phyloP scores from a whole-genome alignment of 2,113 vertebrate genomes.

The Cochlearius cochlearius region DNA sequence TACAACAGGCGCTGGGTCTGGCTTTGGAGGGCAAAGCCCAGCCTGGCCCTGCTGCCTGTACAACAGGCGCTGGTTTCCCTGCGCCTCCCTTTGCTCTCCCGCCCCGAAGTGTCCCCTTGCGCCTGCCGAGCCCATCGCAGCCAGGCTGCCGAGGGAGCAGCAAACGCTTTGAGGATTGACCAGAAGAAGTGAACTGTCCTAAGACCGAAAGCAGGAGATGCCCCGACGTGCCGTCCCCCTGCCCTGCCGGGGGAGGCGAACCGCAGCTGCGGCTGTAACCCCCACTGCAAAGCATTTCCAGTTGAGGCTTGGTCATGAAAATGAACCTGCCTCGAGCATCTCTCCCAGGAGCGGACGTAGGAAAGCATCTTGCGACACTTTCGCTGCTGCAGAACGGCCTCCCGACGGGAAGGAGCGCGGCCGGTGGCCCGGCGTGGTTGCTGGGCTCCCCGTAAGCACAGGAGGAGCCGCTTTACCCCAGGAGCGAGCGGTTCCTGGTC shows the following conservation, averaged over 20 bases:
- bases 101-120: background rate
- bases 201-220: background rate
- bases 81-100: rapidly evolving
- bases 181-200: background rate
- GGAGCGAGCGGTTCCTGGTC: background rate
- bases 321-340: background rate
- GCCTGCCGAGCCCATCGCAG: no score
- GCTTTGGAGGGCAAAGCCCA: background rate
- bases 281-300: background rate
- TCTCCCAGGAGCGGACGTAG: background rate
- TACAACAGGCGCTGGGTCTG: background rate
- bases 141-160: background rate
- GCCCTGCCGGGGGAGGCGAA: rapidly evolving
- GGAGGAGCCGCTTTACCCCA: background rate
- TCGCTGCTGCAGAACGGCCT: background rate
- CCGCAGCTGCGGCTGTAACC: rapidly evolving
- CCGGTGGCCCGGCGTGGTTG: rapidly evolving
- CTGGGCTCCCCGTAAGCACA: background rate
- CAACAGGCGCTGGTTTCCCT: rapidly evolving
- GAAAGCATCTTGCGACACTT: rapidly evolving
- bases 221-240: background rate
- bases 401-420: background rate
- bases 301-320: background rate
- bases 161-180: background rate
- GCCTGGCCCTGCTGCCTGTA: background rate